Percentiles rank a stretch among this genome's conserved stretches.
These are phyloP conservation scores for Drosophila novamexicana DNA, from an alignment of 1,140 invertebrate genomes.

Conservation along the genomic window DNA sequence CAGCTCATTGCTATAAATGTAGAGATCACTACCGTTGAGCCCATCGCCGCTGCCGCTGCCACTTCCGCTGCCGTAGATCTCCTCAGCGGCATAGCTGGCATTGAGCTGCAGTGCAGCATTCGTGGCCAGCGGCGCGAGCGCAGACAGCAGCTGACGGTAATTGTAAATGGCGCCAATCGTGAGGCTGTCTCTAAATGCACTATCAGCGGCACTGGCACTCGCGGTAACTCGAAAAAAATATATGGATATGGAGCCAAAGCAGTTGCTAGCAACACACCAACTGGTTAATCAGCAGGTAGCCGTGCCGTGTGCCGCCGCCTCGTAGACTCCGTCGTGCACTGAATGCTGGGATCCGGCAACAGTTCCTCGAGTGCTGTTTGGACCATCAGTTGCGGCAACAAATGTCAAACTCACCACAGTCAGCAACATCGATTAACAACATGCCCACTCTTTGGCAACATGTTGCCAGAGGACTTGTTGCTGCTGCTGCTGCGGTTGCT, in stretches of 20 bases:
- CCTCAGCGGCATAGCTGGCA: conserved; percentile 43
- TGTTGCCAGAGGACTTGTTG: conserved; percentile 63
- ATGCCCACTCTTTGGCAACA: conserved; percentile 39
- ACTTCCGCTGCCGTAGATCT: conserved; percentile 23
- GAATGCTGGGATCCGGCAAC: conserved; percentile 26
- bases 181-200: conserved; percentile 50
- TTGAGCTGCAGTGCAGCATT: conserved; percentile 39
- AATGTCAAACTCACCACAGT: conserved; percentile 50
- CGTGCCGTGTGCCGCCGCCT: conserved; percentile 59
- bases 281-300: conserved; percentile 23
- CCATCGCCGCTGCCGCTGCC: not conserved
- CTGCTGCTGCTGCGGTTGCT: conserved; percentile 1
- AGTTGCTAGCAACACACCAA: conserved; percentile 1
- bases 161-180: conserved; percentile 53
- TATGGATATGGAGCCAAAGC: not conserved
- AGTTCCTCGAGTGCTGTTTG: conserved; percentile 18
- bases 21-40: conserved; percentile 34
- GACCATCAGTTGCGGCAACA: conserved; percentile 12
- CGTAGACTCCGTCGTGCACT: conserved; percentile 66
- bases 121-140: conserved; percentile 54
- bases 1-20: conserved; percentile 35
- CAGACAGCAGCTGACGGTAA: conserved; percentile 54
- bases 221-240: conserved; percentile 49
- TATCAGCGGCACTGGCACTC: conserved; percentile 16
- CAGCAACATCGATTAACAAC: not conserved